phyloP scores from a whole-genome alignment of 2,113 vertebrate genomes.

The Notarius lentiginosus region DNA sequence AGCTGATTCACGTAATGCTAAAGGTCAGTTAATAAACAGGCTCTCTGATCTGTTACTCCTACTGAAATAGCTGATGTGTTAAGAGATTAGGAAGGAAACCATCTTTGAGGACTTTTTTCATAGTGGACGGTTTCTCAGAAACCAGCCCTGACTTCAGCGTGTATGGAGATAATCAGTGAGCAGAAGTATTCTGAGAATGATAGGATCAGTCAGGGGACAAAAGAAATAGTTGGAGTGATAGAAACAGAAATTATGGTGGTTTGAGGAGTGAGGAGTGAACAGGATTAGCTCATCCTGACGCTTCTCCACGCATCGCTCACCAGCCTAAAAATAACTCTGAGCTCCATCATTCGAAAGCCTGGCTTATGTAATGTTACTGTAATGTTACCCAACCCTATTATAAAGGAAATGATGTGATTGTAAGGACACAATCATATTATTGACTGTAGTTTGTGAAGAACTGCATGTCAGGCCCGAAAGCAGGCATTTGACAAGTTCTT shows the following conservation, averaged over 20 bases:
- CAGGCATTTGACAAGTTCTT: conserved; percentile 36
- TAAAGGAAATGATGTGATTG: conserved; percentile 22
- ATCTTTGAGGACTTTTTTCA: conserved; percentile 4
- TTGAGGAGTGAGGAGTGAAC: conserved; percentile 53
- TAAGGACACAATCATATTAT: background rate
- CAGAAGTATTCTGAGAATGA: background rate
- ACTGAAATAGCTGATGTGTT: conserved; percentile 28
- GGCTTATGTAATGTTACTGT: conserved; percentile 26
- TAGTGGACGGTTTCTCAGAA: background rate
- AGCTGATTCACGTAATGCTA: conserved; percentile 10
- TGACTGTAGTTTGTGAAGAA: conserved; percentile 6
- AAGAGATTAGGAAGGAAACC: conserved; percentile 18
- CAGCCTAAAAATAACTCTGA: conserved; percentile 66
- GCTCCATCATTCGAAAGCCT: conserved; percentile 26
- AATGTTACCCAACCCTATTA: conserved; percentile 21
- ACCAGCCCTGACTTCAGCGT: background rate
- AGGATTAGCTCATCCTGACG: conserved; percentile 59
- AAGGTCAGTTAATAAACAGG: conserved; percentile 2
- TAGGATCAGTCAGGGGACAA: background rate
- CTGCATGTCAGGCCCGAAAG: background rate
- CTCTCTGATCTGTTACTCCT: conserved; percentile 4
- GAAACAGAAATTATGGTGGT: conserved; percentile 25
- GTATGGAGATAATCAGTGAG: background rate
- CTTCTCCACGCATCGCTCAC: conserved; percentile 51
- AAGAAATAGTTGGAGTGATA: background rate